A percentile compares a stretch with the other conserved stretches of the same genome.
phyloP scores from a whole-genome alignment of 2,888 invertebrate genomes.

The Diaperis boleti region DNA sequence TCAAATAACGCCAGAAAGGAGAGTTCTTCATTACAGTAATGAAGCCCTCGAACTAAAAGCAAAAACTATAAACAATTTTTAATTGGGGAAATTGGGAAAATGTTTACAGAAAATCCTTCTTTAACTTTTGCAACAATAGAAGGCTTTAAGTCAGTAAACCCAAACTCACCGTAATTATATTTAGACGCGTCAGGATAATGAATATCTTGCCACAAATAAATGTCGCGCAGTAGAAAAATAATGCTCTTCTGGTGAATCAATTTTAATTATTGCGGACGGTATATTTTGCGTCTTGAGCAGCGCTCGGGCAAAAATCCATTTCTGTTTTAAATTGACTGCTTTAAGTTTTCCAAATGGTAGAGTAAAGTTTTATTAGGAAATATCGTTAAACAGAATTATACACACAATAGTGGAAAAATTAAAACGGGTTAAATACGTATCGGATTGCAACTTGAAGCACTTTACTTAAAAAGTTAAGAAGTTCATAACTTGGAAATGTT shows the following conservation, averaged over 20 bases:
- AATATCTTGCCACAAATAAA: too few relatives aligned
- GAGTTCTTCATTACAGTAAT: too few relatives aligned
- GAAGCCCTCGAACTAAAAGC: too few relatives aligned
- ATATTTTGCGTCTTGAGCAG: slow-evolving; percentile 13
- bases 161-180: too few relatives aligned
- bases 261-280: slow-evolving; percentile 29
- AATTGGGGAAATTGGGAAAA: too few relatives aligned
- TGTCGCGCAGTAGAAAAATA: background rate
- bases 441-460: background rate
- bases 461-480: background rate
- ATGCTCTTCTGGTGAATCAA: slow-evolving; percentile 7
- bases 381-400: background rate
- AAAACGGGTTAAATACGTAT: background rate
- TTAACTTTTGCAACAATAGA: too few relatives aligned
- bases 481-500: too few relatives aligned
- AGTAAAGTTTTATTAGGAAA: slow-evolving; percentile 1
- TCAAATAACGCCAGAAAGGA: too few relatives aligned
- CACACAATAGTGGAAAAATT: background rate
- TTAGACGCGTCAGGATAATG: too few relatives aligned
- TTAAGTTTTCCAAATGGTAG: slow-evolving; percentile 41
- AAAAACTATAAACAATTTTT: too few relatives aligned
- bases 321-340: slow-evolving; percentile 42
- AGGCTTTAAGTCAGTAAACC: background rate
- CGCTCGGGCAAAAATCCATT: slow-evolving; percentile 38
- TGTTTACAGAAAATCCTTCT: too few relatives aligned